Evolutionary conservation across 2,797 vertebrate species (phyloP), one percentile per base, ranked within the genome.

Genomic region (Etheostoma perlongum): DNA sequence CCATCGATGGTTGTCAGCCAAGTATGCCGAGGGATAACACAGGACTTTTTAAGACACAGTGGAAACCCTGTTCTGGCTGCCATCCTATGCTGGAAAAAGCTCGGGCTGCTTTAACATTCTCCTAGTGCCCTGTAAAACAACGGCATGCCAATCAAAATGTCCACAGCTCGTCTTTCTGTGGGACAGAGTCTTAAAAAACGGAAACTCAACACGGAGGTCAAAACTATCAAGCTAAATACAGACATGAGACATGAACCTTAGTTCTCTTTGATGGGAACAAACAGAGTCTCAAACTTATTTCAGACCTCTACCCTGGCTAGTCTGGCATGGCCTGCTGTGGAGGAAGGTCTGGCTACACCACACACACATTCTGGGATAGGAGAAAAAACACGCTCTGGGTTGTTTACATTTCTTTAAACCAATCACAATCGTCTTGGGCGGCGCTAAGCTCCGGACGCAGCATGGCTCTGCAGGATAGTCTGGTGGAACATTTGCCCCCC

Each of bases 61-160:
- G 11, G 36, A 59, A 70, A 73, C 75, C 72, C 61, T 46, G 64
- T 27, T 72, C 74, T 75, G 81, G 74, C 76, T 67, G 47, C 65
- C 51, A 46, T 81, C 65, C 62, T 67, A 44, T 42, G 30, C 53
- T 30, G 67, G 78, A 75, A 84, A 69, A 61, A 67, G 33, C 54
- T 33, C 23, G n/a, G 25, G 72, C 76, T 64, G 60, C 69, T 62
- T 77, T 67, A 55, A 77, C 72, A 83, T 79, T 87, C 81, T 57
- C 51, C 58, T 66, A 77, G 64, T 44, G 49, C 58, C 80, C 71
- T 58, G 66, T 77, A 81, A 90, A 40, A 82, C 46, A 57, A 58
- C 60, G 78, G 67, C 5, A 58, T 52, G 64, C 58, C 71, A 74
- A 57, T 86, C 69, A 69, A 83, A 84, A 83, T 83, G 80, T 75